Conservation (phyloP, 1,140 invertebrate species). For the Cecropterus lyciades region DNA sequence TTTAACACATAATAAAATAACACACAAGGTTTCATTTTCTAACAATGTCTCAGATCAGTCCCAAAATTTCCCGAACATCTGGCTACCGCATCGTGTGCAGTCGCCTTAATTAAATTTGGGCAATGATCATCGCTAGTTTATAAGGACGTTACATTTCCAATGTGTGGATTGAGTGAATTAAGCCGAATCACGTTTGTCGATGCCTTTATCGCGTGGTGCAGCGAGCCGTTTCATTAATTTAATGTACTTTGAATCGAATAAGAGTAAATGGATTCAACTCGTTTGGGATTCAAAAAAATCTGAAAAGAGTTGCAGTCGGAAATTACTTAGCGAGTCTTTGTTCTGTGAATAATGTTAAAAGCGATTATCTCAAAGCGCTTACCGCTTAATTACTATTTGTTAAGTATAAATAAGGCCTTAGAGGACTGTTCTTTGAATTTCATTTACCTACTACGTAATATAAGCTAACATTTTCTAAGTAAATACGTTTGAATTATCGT, state of each 20-base stretch:
- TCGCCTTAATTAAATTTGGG: conserved; percentile 78
- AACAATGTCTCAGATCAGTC: conserved; percentile 1
- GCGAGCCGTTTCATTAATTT: conserved; percentile 39
- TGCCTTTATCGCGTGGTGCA: conserved; percentile 55
- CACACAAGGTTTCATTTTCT: no score
- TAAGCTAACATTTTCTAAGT: no score
- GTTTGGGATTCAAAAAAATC: conserved; percentile 11
- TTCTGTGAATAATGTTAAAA: conserved; percentile 25
- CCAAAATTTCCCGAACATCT: conserved; percentile 5
- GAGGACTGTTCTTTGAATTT: not conserved
- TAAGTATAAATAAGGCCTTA: conserved; percentile 46
- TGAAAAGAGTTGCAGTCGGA: no score
- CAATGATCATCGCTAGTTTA: conserved; percentile 69
- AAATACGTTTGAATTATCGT: no score
- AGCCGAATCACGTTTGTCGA: conserved; percentile 70
- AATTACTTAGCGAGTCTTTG: conserved; percentile 29
- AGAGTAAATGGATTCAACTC: conserved; percentile 26
- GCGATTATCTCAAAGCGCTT: conserved; percentile 31
- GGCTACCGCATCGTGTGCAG: conserved; percentile 31
- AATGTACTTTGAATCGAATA: conserved; percentile 34
- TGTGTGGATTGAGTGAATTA: conserved; percentile 75
- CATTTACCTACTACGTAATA: no score
- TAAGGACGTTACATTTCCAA: conserved; percentile 69
- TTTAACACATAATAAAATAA: no score
- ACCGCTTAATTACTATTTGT: conserved; percentile 32